These are phyloP conservation scores for Siphamia tubifer DNA, from an alignment of 2,113 vertebrate species.

Conservation along the genomic window DNA sequence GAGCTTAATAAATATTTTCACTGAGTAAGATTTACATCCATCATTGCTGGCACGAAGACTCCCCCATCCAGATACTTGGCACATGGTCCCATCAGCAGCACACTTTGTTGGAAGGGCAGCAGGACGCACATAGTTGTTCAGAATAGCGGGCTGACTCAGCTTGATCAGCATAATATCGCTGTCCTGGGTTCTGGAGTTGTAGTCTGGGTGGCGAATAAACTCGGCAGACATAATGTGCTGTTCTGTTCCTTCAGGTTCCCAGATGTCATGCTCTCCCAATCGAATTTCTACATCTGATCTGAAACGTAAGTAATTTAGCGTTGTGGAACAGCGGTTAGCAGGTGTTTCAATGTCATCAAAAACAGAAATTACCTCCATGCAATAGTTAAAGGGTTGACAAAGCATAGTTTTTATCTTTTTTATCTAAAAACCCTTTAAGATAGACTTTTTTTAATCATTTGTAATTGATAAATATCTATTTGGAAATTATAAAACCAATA, in stretches of 20 bases:
- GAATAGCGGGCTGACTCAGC: constrained; percentile 39
- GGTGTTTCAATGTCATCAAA: no score
- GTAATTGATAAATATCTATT: no score
- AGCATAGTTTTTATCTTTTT: no score
- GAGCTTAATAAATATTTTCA: background rate
- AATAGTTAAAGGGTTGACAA: no score
- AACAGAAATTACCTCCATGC: no score
- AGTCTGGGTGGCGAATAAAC: constrained; percentile 71
- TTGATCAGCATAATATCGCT: constrained; percentile 85
- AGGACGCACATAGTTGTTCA: constrained; percentile 69
- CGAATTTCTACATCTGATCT: constrained; percentile 63
- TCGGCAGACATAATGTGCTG: constrained; percentile 59
- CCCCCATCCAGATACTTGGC: constrained; percentile 85
- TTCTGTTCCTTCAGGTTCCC: constrained; percentile 59
- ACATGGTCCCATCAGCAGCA: constrained; percentile 64
- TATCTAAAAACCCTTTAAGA: background rate
- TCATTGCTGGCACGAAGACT: constrained; percentile 76
- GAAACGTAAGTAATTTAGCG: background rate
- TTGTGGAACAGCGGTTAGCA: background rate
- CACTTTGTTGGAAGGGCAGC: constrained; percentile 68
- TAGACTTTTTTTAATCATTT: background rate
- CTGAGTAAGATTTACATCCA: constrained; percentile 56
- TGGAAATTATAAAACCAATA: no score
- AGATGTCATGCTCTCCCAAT: constrained; percentile 79
- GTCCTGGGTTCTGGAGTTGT: constrained; percentile 68